Evolutionary conservation across 2,888 invertebrate species (phyloP), one percentile per base, ranked within the genome.

Genomic region (Pollenia amentaria): DNA sequence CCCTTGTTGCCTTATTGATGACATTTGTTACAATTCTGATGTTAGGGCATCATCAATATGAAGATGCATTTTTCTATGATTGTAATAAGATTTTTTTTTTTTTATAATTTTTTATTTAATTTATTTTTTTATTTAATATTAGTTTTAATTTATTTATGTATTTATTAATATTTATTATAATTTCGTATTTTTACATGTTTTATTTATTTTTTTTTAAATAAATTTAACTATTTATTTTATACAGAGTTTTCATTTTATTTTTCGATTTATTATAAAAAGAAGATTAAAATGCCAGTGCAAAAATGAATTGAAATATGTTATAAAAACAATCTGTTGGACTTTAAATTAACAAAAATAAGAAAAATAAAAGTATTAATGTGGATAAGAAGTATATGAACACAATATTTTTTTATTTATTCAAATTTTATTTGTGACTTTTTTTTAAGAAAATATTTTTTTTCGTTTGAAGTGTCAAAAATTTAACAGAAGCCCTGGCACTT

Each of bases 181-280:
- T 83, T 86, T 86, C 86, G 86, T 65, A 76, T 76, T 85, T 82
- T 88, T 88, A 75, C 53, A 85, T 69, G 44, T 57, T 82, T 51
- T 6, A 29, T n/a, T n/a, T 73, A 42, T 70, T 89, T 89, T 90
- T 89, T 90, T 91, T 90, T 89, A 91, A 88, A 87, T 90, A 89
- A 91, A 92, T 92, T 92, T 89, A 92, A 90, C 92, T 92, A 92
- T 92, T 90, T 85, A 89, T 89, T 29, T 29, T 92, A 90, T 91
- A 92, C 92, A 92, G 89, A 85, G 84, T 72, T 84, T 88, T 53
- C 57, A 83, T 64, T 85, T 70, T 57, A 12, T 76, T 80, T 46
- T 29, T 29, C 0, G 16, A 44, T 72, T 55, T 83, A 55, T 29
- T 4, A 57, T 53, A 42, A 67, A 53, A 18, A 81, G 70, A 79